These are phyloP conservation scores for Heliangelus exortis DNA, from an alignment of 2,797 vertebrate genomes.

Conservation along the genomic window DNA sequence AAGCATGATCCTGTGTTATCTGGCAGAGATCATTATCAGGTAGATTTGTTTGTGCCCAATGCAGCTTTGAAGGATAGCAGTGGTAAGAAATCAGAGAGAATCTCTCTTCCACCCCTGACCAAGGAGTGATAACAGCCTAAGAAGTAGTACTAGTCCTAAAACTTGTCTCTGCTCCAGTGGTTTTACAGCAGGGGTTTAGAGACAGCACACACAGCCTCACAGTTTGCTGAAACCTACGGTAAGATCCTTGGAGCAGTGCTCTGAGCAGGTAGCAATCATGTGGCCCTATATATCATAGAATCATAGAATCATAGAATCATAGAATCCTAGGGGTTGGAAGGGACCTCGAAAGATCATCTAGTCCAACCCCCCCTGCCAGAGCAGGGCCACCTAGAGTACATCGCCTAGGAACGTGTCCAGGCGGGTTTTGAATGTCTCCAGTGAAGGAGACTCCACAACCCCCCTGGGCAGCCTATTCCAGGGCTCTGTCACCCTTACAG, in stretches of 20 bases:
- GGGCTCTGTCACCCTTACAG: no score
- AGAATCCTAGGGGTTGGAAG: no score
- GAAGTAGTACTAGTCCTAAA: background rate
- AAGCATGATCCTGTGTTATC: background rate
- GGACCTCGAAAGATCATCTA: no score
- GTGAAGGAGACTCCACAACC: no score
- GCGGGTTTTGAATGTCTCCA: no score
- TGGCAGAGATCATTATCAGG: background rate
- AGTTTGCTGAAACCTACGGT: slow-evolving; percentile 13
- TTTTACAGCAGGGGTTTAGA: background rate
- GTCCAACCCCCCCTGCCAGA: no score
- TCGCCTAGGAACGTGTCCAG: no score
- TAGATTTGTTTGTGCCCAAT: background rate
- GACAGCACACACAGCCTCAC: background rate
- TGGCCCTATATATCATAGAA: slow-evolving; percentile 69
- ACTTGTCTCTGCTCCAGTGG: background rate
- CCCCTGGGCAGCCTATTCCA: no score
- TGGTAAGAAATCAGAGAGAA: background rate
- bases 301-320: no score
- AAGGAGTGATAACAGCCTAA: background rate
- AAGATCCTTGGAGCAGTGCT: slow-evolving; percentile 42
- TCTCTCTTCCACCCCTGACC: background rate
- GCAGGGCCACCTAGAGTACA: no score
- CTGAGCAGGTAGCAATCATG: slow-evolving; percentile 60
- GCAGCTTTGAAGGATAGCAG: background rate